phyloP scores from a whole-genome alignment of 2,113 vertebrate species.

The Rhea americana region DNA sequence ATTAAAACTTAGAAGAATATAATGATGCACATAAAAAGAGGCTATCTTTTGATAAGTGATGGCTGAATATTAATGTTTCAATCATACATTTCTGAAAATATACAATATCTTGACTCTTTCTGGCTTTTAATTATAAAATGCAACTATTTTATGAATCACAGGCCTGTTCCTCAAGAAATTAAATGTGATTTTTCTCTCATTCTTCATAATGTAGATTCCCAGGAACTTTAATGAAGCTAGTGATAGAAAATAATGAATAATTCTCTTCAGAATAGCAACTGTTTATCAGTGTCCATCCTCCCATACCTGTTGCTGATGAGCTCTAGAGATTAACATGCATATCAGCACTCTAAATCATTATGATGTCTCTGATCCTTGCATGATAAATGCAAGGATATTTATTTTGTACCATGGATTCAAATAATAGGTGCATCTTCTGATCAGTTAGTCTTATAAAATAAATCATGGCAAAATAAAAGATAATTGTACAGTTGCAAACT shows the following conservation, averaged over 20 bases:
- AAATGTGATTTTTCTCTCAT: not conserved
- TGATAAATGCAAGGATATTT: not conserved
- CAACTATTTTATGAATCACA: not conserved
- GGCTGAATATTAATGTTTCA: not conserved
- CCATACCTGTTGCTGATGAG: not conserved
- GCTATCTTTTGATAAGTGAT: not conserved
- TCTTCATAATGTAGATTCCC: not conserved
- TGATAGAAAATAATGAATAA: not conserved
- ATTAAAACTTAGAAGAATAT: not conserved
- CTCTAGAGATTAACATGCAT: not conserved
- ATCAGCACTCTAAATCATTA: not conserved
- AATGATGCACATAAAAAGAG: not conserved
- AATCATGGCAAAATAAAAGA: not conserved
- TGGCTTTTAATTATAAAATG: not conserved
- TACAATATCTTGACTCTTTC: not conserved
- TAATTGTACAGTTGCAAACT: not conserved
- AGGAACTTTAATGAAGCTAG: slow-evolving; percentile 3
- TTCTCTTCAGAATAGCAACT: not conserved
- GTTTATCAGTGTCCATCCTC: not conserved
- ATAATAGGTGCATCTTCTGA: not conserved
- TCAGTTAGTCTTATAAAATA: not conserved
- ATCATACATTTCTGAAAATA: not conserved
- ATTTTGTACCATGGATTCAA: not conserved
- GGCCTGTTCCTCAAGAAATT: not conserved
- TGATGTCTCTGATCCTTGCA: not conserved